Evolutionary conservation across 2,888 invertebrate species (phyloP).

Genomic region (Epicampocera succincta): DNA sequence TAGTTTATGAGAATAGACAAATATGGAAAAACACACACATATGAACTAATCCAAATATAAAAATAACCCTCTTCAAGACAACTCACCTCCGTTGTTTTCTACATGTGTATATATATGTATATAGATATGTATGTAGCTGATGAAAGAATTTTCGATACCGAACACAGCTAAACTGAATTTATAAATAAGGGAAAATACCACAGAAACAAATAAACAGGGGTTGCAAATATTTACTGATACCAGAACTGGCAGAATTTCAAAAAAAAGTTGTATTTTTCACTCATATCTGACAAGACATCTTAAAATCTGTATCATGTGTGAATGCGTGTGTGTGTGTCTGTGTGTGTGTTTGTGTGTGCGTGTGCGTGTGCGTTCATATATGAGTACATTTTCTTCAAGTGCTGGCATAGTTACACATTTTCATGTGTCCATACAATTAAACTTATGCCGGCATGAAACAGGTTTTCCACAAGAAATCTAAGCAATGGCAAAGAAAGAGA

Average conservation of each 20-base stretch:
- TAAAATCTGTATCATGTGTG: too few relatives aligned
- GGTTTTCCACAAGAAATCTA: constrained; percentile 48
- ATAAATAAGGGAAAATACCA: constrained; percentile 55
- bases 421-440: not conserved
- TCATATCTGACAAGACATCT: constrained; percentile 40
- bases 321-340: too few relatives aligned
- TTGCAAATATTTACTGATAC: constrained; percentile 44
- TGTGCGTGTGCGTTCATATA: not conserved
- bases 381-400: too few relatives aligned
- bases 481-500: constrained; percentile 47
- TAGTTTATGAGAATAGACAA: constrained; percentile 56
- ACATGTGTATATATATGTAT: too few relatives aligned
- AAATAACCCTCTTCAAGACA: constrained; percentile 58
- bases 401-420: constrained; percentile 1
- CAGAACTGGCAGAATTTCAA: not conserved
- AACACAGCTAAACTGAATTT: constrained; percentile 10
- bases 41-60: constrained; percentile 33
- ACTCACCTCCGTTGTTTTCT: constrained; percentile 44
- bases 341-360: too few relatives aligned
- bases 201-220: constrained; percentile 66
- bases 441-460: constrained; percentile 3
- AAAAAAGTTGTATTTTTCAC: constrained; percentile 39
- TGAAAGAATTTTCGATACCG: constrained; percentile 10
- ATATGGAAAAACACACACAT: constrained; percentile 44
- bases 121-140: too few relatives aligned